phyloP scores from a whole-genome alignment of 2,888 invertebrate genomes.

The Drosophila algonquin region DNA sequence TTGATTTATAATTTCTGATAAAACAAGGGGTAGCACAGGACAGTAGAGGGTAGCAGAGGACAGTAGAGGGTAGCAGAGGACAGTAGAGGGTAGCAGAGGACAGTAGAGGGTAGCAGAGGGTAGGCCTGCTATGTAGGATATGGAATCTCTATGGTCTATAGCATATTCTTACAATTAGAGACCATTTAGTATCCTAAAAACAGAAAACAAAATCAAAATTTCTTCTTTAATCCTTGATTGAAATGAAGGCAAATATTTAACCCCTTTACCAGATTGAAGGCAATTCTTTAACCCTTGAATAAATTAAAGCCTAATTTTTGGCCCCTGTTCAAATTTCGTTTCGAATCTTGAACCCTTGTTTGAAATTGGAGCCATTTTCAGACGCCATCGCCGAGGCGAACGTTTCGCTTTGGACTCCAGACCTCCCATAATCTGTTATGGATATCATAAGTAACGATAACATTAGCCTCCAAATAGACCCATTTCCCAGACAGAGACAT shows the following conservation, averaged over 20 bases:
- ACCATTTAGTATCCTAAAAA: too few species aligned
- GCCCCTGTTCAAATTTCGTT: background rate
- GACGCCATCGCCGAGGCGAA: background rate
- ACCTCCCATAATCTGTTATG: constrained; percentile 64
- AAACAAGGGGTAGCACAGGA: constrained; percentile 9
- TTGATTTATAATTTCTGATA: constrained; percentile 55
- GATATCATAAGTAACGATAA: constrained; percentile 74
- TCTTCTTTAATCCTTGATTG: too few species aligned
- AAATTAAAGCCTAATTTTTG: background rate
- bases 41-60: background rate
- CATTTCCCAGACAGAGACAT: constrained; percentile 52
- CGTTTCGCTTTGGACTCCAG: background rate
- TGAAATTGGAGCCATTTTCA: background rate
- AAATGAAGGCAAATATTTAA: background rate
- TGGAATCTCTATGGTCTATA: too few species aligned
- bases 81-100: too few species aligned
- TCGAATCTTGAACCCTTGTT: background rate
- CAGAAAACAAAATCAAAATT: too few species aligned
- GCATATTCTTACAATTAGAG: too few species aligned
- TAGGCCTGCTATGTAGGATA: background rate
- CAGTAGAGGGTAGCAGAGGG: background rate
- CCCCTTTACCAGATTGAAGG: background rate
- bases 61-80: background rate
- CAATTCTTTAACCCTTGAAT: background rate
- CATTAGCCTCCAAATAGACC: constrained; percentile 76